Evolutionary conservation across 2,888 invertebrate species (phyloP).

Genomic region (Tachina lurida): DNA sequence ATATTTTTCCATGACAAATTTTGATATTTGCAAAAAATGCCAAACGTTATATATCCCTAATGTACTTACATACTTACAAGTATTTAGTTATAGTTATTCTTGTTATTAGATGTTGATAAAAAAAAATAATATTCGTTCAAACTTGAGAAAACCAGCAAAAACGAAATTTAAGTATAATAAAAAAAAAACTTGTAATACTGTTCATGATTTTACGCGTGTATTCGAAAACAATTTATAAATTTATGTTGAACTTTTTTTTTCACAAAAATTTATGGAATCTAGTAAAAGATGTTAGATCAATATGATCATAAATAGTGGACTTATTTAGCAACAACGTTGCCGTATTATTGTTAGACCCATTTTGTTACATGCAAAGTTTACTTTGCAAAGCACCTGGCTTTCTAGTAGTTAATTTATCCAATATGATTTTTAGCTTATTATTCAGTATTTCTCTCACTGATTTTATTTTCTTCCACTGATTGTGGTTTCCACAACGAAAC

Average conservation of each 20-base stretch:
- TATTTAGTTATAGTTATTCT: conserved; percentile 39
- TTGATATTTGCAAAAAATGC: too few relatives aligned
- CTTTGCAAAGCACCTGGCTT: too few relatives aligned
- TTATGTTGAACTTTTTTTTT: neutral
- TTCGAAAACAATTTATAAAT: neutral
- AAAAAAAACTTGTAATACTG: neutral
- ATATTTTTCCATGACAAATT: too few relatives aligned
- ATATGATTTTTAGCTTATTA: too few relatives aligned
- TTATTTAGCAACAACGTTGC: neutral
- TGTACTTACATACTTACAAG: conserved; percentile 3
- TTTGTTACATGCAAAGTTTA: too few relatives aligned
- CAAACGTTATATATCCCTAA: too few relatives aligned
- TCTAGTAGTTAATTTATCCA: too few relatives aligned
- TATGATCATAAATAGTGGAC: neutral
- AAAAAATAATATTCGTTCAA: conserved; percentile 12
- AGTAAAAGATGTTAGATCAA: neutral
- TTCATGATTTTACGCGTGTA: neutral
- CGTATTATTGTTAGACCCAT: neutral
- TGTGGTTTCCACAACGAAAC: too few relatives aligned
- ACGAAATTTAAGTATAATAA: conserved; percentile 20
- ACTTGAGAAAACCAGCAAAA: conserved; percentile 25
- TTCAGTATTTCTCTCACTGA: too few relatives aligned
- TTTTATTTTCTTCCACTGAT: too few relatives aligned
- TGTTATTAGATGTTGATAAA: neutral
- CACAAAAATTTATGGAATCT: neutral